Conservation (phyloP, 2,888 invertebrate species). For the Rhamnusium bicolor region DNA sequence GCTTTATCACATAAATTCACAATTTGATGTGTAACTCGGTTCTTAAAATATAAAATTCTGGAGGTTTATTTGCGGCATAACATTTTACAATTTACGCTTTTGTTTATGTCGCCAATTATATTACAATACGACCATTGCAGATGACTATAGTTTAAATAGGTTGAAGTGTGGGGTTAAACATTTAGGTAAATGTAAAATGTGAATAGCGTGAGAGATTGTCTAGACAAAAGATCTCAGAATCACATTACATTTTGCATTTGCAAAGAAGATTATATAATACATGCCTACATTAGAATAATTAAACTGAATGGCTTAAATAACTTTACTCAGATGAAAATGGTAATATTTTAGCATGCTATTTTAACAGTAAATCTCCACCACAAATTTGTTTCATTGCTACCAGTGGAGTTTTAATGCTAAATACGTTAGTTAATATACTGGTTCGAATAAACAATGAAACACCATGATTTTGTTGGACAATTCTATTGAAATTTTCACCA, state of each 20-base stretch:
- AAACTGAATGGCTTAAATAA: conserved; percentile 27
- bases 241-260: conserved; percentile 29
- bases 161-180: conserved; percentile 11
- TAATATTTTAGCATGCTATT: conserved; percentile 21
- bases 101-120: conserved; percentile 15
- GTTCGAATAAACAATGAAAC: too few species aligned
- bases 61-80: neutral
- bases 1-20: conserved; percentile 7
- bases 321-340: conserved; percentile 30
- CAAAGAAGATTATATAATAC: conserved; percentile 33
- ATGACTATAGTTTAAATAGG: conserved; percentile 16
- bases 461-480: too few species aligned
- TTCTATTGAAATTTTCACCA: too few species aligned
- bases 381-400: conserved; percentile 19
- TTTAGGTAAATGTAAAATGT: conserved; percentile 29
- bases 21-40: neutral
- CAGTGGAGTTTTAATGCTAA: neutral
- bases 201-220: conserved; percentile 25
- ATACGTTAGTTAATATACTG: neutral
- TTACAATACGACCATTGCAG: conserved; percentile 8
- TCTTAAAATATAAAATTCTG: neutral
- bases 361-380: conserved; percentile 22
- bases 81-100: conserved; percentile 5
- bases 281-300: conserved; percentile 35
- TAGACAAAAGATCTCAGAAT: conserved; percentile 29